Percentiles rank a stretch among this genome's conserved stretches.
Conservation (phyloP, 2,113 vertebrate species). For the Eulemur macaco region DNA sequence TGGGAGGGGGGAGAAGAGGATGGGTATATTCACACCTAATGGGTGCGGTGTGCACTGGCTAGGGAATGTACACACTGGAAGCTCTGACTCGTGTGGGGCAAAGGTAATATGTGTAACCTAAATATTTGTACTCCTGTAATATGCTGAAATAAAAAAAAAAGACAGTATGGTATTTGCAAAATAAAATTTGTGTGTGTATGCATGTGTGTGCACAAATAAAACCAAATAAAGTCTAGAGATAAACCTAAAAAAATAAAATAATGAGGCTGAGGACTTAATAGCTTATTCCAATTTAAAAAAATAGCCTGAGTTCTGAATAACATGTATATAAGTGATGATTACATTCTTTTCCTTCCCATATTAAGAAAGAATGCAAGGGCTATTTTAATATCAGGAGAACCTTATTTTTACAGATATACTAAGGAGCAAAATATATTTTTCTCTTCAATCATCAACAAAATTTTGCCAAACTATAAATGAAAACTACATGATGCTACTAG, state of each 20-base stretch:
- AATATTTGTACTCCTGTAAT: too few species aligned
- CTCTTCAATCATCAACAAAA: background rate
- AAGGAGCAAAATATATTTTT: background rate
- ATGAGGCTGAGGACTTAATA: background rate
- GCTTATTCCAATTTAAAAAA: constrained; percentile 2
- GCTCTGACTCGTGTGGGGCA: too few species aligned
- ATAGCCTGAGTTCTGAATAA: background rate
- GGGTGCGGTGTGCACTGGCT: too few species aligned
- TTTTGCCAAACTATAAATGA: background rate
- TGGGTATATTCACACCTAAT: too few species aligned
- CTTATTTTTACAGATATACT: background rate
- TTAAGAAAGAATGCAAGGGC: background rate
- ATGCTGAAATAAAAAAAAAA: too few species aligned
- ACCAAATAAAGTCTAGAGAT: too few species aligned
- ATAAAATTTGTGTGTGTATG: too few species aligned
- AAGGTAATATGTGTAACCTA: too few species aligned
- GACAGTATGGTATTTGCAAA: too few species aligned
- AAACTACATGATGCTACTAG: background rate
- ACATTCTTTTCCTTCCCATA: background rate
- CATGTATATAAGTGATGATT: background rate
- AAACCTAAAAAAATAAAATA: background rate
- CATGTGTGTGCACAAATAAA: too few species aligned
- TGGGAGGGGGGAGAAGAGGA: too few species aligned
- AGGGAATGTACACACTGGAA: too few species aligned
- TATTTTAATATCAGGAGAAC: background rate